Evolutionary conservation across 1,140 invertebrate genomes (phyloP).

Genomic region (Cepaea nemoralis): DNA sequence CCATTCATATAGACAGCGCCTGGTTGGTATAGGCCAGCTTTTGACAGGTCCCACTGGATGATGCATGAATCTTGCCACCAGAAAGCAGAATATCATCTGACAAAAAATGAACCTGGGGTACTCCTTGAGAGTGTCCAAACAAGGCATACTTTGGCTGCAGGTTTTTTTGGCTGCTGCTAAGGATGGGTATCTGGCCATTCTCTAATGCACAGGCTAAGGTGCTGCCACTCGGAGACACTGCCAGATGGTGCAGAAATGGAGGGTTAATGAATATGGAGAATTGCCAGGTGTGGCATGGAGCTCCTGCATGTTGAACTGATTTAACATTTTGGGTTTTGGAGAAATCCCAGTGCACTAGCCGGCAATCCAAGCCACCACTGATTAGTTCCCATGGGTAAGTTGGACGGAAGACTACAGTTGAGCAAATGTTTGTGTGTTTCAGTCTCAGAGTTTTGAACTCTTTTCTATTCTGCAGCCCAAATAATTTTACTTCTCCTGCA

Average conservation of each 20-base stretch:
- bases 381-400: slow-evolving; percentile 62
- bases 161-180: slow-evolving; percentile 56
- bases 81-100: slow-evolving; percentile 54
- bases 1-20: slow-evolving; percentile 42
- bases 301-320: slow-evolving; percentile 67
- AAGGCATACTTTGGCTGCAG: slow-evolving; percentile 58
- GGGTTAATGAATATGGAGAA: slow-evolving; percentile 64
- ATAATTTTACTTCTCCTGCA: slow-evolving; percentile 63
- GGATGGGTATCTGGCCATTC: slow-evolving; percentile 63
- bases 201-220: slow-evolving; percentile 64
- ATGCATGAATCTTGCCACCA: slow-evolving; percentile 65
- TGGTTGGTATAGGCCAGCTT: slow-evolving; percentile 45
- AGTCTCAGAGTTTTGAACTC: slow-evolving; percentile 63
- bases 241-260: slow-evolving; percentile 64
- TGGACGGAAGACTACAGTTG: slow-evolving; percentile 61
- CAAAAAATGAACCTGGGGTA: slow-evolving; percentile 64
- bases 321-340: slow-evolving; percentile 60
- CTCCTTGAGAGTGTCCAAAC: slow-evolving; percentile 64
- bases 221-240: slow-evolving; percentile 53
- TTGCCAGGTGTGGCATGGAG: slow-evolving; percentile 55
- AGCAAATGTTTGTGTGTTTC: slow-evolving; percentile 69
- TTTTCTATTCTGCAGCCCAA: slow-evolving; percentile 59
- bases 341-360: slow-evolving; percentile 68
- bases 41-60: slow-evolving; percentile 62
- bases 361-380: slow-evolving; percentile 64